A percentile compares a stretch with the other conserved stretches of the same genome.
Conservation (phyloP, 2,888 invertebrate genomes). For the Cheilosia vernalis region DNA sequence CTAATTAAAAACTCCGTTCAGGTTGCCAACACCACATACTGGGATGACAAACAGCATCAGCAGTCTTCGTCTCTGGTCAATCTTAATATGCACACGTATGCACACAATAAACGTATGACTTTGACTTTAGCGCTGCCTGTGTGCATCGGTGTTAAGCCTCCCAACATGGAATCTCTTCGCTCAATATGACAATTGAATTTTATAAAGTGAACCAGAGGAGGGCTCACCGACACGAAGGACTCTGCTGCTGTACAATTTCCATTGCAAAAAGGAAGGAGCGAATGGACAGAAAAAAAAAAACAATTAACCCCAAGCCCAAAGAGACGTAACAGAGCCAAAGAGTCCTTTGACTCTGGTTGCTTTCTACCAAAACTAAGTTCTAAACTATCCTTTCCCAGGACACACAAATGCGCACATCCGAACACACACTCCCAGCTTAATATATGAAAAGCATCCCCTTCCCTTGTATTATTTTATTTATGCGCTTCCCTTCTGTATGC, state of each 20-base stretch:
- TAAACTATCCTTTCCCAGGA: slow-evolving; percentile 65
- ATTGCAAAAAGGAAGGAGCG: slow-evolving; percentile 31
- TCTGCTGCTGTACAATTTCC: slow-evolving; percentile 56
- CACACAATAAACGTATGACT: slow-evolving; percentile 30
- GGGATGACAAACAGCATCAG: neutral
- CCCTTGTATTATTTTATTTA: slow-evolving; percentile 70
- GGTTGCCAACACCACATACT: neutral
- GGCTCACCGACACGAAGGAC: neutral
- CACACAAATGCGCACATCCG: slow-evolving; percentile 57
- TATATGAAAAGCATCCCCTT: slow-evolving; percentile 13
- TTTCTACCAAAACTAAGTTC: slow-evolving; percentile 66
- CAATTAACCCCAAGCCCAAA: slow-evolving; percentile 31
- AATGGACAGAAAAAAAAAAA: slow-evolving; percentile 5
- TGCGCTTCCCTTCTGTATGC: slow-evolving; percentile 66
- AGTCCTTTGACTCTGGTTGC: slow-evolving; percentile 64
- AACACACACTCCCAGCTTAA: neutral
- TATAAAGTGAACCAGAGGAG: slow-evolving; percentile 49
- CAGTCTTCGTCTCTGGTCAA: neutral
- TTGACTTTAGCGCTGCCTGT: slow-evolving; percentile 39
- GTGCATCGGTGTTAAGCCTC: slow-evolving; percentile 39
- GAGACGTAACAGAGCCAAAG: slow-evolving; percentile 23
- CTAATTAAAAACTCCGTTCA: slow-evolving; percentile 7
- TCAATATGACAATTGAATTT: slow-evolving; percentile 68
- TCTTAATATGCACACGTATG: slow-evolving; percentile 18
- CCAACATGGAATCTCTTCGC: slow-evolving; percentile 46